These are phyloP conservation scores for Choloepus hoffmanni DNA, from an alignment of 2,113 vertebrate genomes.

Conservation along the genomic window DNA sequence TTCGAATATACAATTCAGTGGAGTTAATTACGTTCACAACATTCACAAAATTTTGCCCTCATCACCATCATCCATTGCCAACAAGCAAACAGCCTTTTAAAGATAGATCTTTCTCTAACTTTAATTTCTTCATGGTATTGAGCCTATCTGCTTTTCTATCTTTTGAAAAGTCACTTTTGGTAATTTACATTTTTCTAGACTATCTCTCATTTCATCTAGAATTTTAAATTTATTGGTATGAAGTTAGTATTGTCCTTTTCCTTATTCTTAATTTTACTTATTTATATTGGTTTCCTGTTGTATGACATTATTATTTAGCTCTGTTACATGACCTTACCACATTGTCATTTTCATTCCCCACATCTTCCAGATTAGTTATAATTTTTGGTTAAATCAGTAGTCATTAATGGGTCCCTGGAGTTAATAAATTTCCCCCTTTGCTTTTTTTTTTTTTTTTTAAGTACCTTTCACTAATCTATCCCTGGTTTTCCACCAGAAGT, in stretches of 20 bases:
- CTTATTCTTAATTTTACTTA: background rate
- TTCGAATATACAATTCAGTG: no score
- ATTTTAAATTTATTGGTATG: background rate
- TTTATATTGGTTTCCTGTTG: constrained; percentile 47
- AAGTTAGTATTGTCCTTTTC: background rate
- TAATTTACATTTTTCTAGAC: constrained; percentile 19
- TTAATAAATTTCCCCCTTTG: background rate
- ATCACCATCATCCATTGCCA: no score
- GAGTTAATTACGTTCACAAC: no score
- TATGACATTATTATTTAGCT: background rate
- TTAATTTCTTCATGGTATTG: background rate
- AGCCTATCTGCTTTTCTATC: background rate
- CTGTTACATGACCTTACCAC: background rate
- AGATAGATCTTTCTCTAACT: background rate
- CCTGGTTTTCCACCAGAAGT: background rate
- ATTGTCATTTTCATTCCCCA: background rate
- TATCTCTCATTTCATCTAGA: background rate
- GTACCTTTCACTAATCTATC: background rate
- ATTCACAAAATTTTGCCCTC: no score
- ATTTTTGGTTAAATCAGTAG: background rate
- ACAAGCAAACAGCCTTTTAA: background rate
- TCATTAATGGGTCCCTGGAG: background rate
- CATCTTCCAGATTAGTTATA: background rate
- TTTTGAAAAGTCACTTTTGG: constrained; percentile 30
- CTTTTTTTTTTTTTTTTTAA: background rate